Base-by-base conservation (phyloP, 2,113 vertebrate species). In the Cyanoliseus patagonus region DNA sequence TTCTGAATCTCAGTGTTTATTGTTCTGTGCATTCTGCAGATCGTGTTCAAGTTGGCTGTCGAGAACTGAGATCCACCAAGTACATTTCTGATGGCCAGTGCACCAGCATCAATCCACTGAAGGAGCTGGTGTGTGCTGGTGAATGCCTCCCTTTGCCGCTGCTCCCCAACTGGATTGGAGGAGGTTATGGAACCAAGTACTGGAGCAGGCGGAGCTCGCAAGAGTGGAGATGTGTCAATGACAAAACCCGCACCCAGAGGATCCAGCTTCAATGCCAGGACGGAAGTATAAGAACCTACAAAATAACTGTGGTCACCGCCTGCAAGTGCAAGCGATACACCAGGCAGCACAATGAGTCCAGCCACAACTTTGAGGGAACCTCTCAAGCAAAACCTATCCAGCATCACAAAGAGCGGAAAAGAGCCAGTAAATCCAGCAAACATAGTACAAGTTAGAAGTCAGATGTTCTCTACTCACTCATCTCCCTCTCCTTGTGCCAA, bases 11-110 rank as follows among this genome's bases (percentile, higher is more conserved):
- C 85, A 81, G 27, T 70, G 81, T 94, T 87, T 88, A 39, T 64
- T 89, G 31, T 92, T 83, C 74, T 88, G 64, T 94, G 17, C 73
- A 66, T 92, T 93, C 88, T 87, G 81, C 96, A 98, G 99, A 98
- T 96, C 98, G 98, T 3, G 98, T 98, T 95, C 99, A 99, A 96
- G 98, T 99, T 57, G 99, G 99, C 37, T 99, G 99, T 96, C 98
- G 99, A 70, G 99, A 99, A 77, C 97, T 99, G 88, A 98, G 99
- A 75, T 99, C 99, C 91, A 99, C 99, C 37, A 99, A 99, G 86
- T 99, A 99, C 96, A 99, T 99, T 96, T 99, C 99, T 0, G 99
- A 99, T 1, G 99, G 99, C 33, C 99, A 99, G 94, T 99, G 99
- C 97, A 99, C 99, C 85, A 99, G 99, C 75, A 97, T 99, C 70